These are phyloP conservation scores for Arnoldichthys spilopterus DNA, from an alignment of 2,797 vertebrate species.

Conservation along the genomic window DNA sequence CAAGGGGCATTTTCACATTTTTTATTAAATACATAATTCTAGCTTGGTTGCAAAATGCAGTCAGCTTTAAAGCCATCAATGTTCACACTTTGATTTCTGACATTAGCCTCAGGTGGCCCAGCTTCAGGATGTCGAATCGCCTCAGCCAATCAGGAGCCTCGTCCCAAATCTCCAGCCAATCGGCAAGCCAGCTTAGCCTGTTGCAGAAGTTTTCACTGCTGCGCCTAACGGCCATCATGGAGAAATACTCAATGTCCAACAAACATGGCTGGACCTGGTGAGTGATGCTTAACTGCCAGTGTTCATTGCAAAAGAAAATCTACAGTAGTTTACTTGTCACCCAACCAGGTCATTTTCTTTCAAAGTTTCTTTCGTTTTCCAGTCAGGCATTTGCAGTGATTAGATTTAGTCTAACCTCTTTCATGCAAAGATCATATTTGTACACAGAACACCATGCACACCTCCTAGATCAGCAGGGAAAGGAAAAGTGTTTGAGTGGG, in stretches of 20 bases:
- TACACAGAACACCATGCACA: background rate
- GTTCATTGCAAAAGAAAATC: background rate
- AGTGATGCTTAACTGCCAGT: conserved; percentile 55
- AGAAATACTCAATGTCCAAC: conserved; percentile 95
- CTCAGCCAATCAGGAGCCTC: conserved; percentile 85
- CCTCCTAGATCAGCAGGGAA: background rate
- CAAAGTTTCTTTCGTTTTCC: background rate
- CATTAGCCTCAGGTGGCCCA: conserved; percentile 90
- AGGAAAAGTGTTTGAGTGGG: background rate
- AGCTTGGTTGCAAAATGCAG: background rate
- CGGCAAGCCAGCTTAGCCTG: conserved; percentile 91
- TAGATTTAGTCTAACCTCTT: background rate
- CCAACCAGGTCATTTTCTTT: background rate
- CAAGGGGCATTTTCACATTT: no score
- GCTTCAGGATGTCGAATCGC: conserved; percentile 92
- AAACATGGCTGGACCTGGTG: conserved; percentile 98
- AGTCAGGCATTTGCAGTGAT: background rate
- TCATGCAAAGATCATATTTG: background rate
- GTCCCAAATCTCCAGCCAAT: conserved; percentile 92
- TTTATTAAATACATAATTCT: no score
- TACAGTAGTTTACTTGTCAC: background rate
- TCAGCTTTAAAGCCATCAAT: background rate
- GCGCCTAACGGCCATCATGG: conserved; percentile 96
- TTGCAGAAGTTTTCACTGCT: conserved; percentile 95
- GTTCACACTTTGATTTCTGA: conserved; percentile 1